Evolutionary conservation across 2,113 vertebrate genomes (phyloP).

Genomic region (Candoia aspera): DNA sequence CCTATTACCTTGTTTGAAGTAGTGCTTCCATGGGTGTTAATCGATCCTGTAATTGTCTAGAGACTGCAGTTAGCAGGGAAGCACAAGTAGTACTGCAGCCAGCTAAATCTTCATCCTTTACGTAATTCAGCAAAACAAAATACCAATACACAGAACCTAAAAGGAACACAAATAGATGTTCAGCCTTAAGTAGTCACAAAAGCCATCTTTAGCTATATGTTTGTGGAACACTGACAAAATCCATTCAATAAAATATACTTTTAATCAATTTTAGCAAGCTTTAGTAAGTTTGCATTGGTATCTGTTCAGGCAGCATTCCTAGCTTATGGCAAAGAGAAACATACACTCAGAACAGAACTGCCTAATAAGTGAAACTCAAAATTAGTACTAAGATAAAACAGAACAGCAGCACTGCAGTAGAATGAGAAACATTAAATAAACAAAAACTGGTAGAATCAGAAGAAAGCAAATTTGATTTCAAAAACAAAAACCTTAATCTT

Average conservation of each 20-base stretch:
- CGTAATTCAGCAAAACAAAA: constrained; percentile 97
- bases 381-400: neutral
- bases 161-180: neutral
- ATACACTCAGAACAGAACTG: neutral
- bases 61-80: constrained; percentile 90
- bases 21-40: constrained; percentile 95
- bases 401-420: neutral
- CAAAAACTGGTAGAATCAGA: neutral
- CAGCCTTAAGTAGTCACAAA: constrained; percentile 7
- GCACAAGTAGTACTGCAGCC: constrained; percentile 94
- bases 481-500: constrained; percentile 55
- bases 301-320: neutral
- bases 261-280: neutral
- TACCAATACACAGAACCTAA: constrained; percentile 98
- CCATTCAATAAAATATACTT: neutral
- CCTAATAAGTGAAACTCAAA: neutral
- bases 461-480: neutral
- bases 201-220: neutral
- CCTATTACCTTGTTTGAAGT: constrained; percentile 89
- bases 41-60: constrained; percentile 92
- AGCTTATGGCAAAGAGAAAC: neutral
- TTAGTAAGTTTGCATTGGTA: neutral
- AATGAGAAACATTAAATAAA: no score
- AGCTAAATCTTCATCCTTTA: constrained; percentile 97
- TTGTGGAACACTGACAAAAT: neutral